A percentile compares a stretch with the other conserved stretches of the same genome.
Evolutionary conservation across 1,140 invertebrate species (phyloP).

Genomic region (Drosophila cardini): DNA sequence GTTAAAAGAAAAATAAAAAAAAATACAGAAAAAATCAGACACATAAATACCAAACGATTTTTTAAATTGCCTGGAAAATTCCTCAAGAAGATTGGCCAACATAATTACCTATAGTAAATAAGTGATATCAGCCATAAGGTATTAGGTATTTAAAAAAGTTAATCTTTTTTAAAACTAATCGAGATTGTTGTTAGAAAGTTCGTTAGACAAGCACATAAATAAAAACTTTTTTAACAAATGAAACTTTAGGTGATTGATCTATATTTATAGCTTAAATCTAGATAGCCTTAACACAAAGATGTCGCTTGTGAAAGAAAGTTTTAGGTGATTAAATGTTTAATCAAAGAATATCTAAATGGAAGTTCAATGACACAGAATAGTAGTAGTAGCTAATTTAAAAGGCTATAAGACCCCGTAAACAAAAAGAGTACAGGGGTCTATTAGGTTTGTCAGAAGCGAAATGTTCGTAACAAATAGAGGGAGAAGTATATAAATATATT

Average conservation of each 20-base stretch:
- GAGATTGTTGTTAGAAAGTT: background rate
- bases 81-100: conserved; percentile 16
- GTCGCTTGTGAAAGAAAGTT: conserved; percentile 7
- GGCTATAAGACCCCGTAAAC: too few relatives aligned
- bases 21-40: conserved; percentile 30
- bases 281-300: conserved; percentile 1
- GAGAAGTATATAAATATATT: too few relatives aligned
- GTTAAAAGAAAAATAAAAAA: conserved; percentile 25
- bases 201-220: background rate
- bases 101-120: conserved; percentile 14
- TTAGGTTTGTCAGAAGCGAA: too few relatives aligned
- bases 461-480: too few relatives aligned
- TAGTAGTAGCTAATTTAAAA: conserved; percentile 7
- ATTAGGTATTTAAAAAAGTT: background rate
- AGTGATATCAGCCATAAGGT: conserved; percentile 7
- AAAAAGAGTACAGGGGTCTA: too few relatives aligned
- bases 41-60: conserved; percentile 63
- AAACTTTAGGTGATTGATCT: conserved; percentile 1
- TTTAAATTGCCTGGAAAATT: conserved; percentile 33
- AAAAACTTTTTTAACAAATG: background rate
- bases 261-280: conserved; percentile 5
- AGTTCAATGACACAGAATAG: conserved; percentile 28
- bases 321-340: background rate
- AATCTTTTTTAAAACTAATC: conserved; percentile 2
- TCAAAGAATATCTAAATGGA: background rate